A percentile compares a stretch with the other conserved stretches of the same genome.
Conservation (phyloP, 2,113 vertebrate species). For the Eupsittula cactorum region DNA sequence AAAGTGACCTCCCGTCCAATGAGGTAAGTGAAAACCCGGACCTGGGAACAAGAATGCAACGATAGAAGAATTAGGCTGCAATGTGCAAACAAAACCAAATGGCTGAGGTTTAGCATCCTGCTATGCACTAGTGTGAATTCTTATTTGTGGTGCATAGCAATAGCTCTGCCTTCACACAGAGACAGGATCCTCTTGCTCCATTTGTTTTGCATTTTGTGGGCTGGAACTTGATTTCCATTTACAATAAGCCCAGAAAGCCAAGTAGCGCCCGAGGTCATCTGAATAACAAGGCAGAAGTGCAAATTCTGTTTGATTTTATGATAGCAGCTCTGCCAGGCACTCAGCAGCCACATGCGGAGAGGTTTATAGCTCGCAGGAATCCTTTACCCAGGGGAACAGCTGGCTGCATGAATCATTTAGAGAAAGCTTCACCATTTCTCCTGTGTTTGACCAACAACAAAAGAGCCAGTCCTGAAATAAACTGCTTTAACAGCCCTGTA, state of each 20-base stretch:
- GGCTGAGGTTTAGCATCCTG: not conserved
- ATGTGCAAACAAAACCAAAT: not conserved
- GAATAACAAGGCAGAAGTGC: slow-evolving; percentile 23
- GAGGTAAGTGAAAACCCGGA: slow-evolving; percentile 94
- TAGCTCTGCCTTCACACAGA: not conserved
- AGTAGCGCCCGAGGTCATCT: not conserved
- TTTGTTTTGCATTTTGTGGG: slow-evolving; percentile 5
- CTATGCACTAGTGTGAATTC: not conserved
- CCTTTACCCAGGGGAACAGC: not conserved
- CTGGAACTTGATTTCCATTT: slow-evolving; percentile 22
- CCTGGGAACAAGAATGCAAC: slow-evolving; percentile 67
- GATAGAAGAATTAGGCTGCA: not conserved
- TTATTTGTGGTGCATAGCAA: not conserved
- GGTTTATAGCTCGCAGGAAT: slow-evolving; percentile 1
- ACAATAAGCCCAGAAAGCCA: not conserved
- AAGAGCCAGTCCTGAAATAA: slow-evolving; percentile 1
- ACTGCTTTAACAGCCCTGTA: not conserved
- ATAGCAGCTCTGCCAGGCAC: not conserved
- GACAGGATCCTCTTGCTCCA: not conserved
- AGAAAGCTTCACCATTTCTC: not conserved
- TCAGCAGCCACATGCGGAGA: not conserved
- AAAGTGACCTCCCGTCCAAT: slow-evolving; percentile 95
- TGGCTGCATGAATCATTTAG: not conserved
- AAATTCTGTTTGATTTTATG: slow-evolving; percentile 22
- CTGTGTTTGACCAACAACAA: slow-evolving; percentile 6